These are phyloP conservation scores for mouse (Mus musculus) DNA, from an alignment of 2,113 vertebrate genomes.

Conservation along the genomic window GRCm39 chr10:122692501-122693000, in stretches of 20 bases:
- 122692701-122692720: background rate
- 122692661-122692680: background rate
- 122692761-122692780: background rate
- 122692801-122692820: background rate
- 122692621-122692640: background rate
- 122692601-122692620: background rate
- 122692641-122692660: background rate
- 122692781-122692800: background rate
- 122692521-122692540: background rate
- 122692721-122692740: background rate
- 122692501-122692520: background rate
- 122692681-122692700: background rate
- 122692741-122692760: background rate
- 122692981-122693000: conserved; percentile 93
- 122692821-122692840: background rate
- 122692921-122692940: background rate
- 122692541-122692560: background rate
- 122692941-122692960: conserved; percentile 72
- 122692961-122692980: conserved; percentile 96
- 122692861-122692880: background rate
- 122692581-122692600: background rate
- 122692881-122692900: background rate
- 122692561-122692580: background rate
- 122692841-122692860: background rate
- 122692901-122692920: background rate